phyloP scores from a whole-genome alignment of 1,140 invertebrate genomes.

The Gonioctena quinquepunctata region DNA sequence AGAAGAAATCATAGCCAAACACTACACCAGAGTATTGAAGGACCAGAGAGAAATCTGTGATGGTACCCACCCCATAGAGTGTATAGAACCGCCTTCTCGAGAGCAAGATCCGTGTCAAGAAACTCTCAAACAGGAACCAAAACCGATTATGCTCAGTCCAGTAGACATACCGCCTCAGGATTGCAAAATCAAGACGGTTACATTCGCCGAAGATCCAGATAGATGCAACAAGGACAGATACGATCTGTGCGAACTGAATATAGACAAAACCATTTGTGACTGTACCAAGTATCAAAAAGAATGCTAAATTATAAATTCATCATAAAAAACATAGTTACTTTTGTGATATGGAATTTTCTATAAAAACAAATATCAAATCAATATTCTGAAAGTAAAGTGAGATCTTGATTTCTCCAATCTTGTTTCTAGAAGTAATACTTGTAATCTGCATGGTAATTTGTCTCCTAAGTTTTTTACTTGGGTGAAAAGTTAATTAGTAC shows the following conservation, averaged over 20 bases:
- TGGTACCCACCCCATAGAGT: slow-evolving; percentile 35
- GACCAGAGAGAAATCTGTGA: slow-evolving; percentile 43
- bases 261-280: slow-evolving; percentile 40
- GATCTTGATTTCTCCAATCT: no score
- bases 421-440: no score
- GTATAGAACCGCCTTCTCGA: slow-evolving; percentile 27
- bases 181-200: slow-evolving; percentile 38
- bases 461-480: no score
- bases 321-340: no score
- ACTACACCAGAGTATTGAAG: slow-evolving; percentile 45
- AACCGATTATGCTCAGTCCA: slow-evolving; percentile 45
- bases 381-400: no score
- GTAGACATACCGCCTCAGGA: slow-evolving; percentile 38
- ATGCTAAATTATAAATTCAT: slow-evolving; percentile 22
- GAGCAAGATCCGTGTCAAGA: slow-evolving; percentile 11
- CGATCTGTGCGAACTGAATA: slow-evolving; percentile 46
- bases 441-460: no score
- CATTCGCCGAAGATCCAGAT: slow-evolving; percentile 43
- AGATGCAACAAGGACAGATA: slow-evolving; percentile 38
- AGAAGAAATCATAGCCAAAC: slow-evolving; percentile 46
- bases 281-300: slow-evolving; percentile 47
- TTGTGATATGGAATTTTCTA: no score
- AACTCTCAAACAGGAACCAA: slow-evolving; percentile 10
- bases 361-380: no score
- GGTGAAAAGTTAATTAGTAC: no score